Base-by-base conservation (phyloP, 64 coral and sea anemone species). In the Orbicella faveolata region DNA sequence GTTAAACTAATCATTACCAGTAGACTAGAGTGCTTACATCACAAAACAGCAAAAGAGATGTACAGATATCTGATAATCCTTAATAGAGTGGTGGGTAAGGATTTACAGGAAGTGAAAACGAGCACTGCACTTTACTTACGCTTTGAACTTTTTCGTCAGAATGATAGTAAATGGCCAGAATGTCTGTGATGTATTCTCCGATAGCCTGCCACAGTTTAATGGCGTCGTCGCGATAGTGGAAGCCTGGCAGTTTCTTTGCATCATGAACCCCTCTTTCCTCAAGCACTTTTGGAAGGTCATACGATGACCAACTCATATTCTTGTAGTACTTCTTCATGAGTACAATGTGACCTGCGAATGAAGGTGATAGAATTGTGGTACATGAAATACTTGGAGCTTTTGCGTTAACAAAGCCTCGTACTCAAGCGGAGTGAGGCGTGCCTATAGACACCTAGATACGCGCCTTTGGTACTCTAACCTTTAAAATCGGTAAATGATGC, bases 291-390 rank as follows among this genome's bases (percentile, higher is more conserved):
- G 96, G 96, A 14, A 98, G 65, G 34, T 92, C 93, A 37, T 90
- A 61, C 76, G 92, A 90, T 26, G 89, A 88, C 90, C 93, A 98
- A 20, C 57, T 92, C 26, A 98, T 87, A 9, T 63, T 63, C 34
- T 87, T 94, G 90, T 92, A 98, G 76, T 83, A 92, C 73, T 94
- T 98, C 55, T 94, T 79, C 52, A 98, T 94, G 9, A 98, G 72
- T 21, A 89, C 25, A 63, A 94, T 18, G 61, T 94, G 96, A 26
- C 96, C 93, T 64, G 83, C 15, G 55, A 16, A 59, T 15, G 13
- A 59, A 59, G 15, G 1, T 11, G 9, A 59, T 14, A 59, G 55
- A 15, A 9, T 59, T 59, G 15, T 2, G 7, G 2, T 48, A 15
- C 0, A 59, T 16, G 10, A 59, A 59, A 59, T 59, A 59, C 55